These are phyloP conservation scores for Pelvicachromis taeniatus DNA, from an alignment of 2,113 vertebrate species.

Conservation along the genomic window DNA sequence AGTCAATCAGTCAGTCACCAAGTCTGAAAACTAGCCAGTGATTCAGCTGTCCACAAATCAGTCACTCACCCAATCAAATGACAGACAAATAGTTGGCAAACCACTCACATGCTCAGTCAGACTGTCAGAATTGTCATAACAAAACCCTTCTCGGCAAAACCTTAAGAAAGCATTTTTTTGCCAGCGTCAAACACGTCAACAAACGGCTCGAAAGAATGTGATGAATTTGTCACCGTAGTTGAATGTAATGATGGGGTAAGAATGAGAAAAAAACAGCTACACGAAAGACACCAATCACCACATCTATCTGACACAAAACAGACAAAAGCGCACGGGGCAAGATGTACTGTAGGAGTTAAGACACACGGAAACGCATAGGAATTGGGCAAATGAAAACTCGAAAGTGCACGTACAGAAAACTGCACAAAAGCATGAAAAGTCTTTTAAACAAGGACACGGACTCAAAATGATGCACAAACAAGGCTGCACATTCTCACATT, in stretches of 20 bases:
- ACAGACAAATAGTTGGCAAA: slow-evolving; percentile 19
- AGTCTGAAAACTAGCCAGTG: slow-evolving; percentile 8
- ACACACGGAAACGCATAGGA: background rate
- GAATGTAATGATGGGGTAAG: slow-evolving; percentile 1
- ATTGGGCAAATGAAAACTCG: background rate
- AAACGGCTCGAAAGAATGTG: background rate
- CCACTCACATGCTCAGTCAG: slow-evolving; percentile 28
- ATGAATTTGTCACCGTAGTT: slow-evolving; percentile 12
- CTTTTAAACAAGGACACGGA: background rate
- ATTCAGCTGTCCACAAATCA: slow-evolving; percentile 8
- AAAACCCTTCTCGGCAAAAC: background rate
- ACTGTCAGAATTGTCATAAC: slow-evolving; percentile 47
- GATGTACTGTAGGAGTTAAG: background rate
- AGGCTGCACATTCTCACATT: background rate
- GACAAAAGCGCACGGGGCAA: background rate
- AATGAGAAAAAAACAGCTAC: background rate
- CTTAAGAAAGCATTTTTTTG: slow-evolving; percentile 12
- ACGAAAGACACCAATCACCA: background rate
- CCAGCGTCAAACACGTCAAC: background rate
- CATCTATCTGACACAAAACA: background rate
- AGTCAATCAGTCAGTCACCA: slow-evolving; percentile 14
- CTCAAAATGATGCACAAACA: background rate
- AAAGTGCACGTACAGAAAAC: background rate
- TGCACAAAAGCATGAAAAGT: background rate
- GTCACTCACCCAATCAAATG: slow-evolving; percentile 4